Evolutionary conservation across 2,797 vertebrate species (phyloP), one percentile per base, ranked within the genome.

Genomic region (Danio kyathit): DNA sequence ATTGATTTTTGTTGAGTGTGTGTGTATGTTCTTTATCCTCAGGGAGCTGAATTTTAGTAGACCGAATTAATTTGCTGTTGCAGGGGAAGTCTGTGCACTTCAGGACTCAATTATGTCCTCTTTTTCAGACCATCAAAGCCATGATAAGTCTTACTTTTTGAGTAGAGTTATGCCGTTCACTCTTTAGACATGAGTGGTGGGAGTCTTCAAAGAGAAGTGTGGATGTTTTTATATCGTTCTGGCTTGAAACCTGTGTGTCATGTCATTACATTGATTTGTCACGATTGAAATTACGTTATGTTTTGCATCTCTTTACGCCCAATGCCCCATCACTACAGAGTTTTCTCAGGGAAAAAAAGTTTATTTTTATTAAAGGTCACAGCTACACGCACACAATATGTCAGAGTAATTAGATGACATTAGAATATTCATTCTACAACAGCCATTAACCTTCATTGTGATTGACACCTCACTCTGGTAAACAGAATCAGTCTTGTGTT

Each of bases 41-140:
- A 40, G 77, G 74, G 74, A 72, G 16, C 40, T 10, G 16, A 80
- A 76, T 79, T 70, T 71, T 82, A 63, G 75, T 52, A 40, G 74
- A 75, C 21, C 66, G 74, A 85, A 84, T 83, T 82, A 73, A 85
- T 85, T 84, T 79, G 65, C 70, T 79, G 79, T 84, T 84, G 81
- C 56, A 76, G 80, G 80, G 48, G 52, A 56, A 67, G 71, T 29
- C 29, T 76, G 16, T 49, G 69, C 56, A 52, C 72, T 72, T 67
- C 60, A 67, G 60, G 80, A 73, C 40, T 54, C 65, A 76, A 69
- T 82, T 75, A 51, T 82, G 60, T 54, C 67, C n/a, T 61, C 56
- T 77, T 60, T 79, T 51, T 76, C 44, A 52, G 71, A 72, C 59
- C 65, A 64, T 48, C 43, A 76, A 83, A 74, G 72, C 21, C 71